Percentiles rank a stretch among this genome's conserved stretches.
These are phyloP conservation scores for Symphodus melops DNA, from an alignment of 2,113 vertebrate genomes.

Conservation along the genomic window DNA sequence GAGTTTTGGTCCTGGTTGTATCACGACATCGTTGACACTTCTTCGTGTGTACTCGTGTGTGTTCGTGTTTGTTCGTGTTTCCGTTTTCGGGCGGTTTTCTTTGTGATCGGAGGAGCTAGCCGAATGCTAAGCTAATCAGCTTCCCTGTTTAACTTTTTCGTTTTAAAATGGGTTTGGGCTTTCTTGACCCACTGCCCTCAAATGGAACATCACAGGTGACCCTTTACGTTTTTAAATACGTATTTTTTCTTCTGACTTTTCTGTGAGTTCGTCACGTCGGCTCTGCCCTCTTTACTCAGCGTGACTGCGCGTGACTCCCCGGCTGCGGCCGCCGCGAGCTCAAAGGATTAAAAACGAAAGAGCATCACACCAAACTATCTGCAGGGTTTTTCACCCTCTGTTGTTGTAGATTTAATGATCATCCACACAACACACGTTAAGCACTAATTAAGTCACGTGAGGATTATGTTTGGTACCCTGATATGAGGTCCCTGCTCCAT, in stretches of 20 bases:
- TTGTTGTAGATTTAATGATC: accelerated
- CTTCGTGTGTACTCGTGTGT: accelerated
- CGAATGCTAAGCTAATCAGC: slow-evolving; percentile 61
- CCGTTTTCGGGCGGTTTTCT: slow-evolving; percentile 47
- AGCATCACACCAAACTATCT: not conserved
- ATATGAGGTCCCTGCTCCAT: no score
- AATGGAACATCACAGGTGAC: accelerated
- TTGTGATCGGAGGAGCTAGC: slow-evolving; percentile 56
- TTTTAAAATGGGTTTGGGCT: not conserved
- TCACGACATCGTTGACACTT: accelerated
- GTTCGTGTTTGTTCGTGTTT: not conserved
- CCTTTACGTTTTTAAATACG: not conserved
- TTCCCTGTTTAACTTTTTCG: no score
- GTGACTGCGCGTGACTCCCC: slow-evolving; percentile 76
- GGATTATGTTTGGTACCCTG: accelerated
- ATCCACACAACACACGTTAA: accelerated
- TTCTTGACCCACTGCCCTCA: accelerated
- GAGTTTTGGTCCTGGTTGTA: slow-evolving; percentile 31
- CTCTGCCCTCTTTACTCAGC: slow-evolving; percentile 34
- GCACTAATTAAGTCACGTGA: not conserved
- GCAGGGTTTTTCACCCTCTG: accelerated
- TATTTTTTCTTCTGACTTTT: slow-evolving; percentile 11
- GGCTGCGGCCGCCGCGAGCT: slow-evolving; percentile 1
- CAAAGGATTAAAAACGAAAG: slow-evolving; percentile 1
- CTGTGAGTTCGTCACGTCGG: accelerated